Base-by-base conservation (phyloP, 2,797 vertebrate genomes). In the Neopelma chrysocephalum region DNA sequence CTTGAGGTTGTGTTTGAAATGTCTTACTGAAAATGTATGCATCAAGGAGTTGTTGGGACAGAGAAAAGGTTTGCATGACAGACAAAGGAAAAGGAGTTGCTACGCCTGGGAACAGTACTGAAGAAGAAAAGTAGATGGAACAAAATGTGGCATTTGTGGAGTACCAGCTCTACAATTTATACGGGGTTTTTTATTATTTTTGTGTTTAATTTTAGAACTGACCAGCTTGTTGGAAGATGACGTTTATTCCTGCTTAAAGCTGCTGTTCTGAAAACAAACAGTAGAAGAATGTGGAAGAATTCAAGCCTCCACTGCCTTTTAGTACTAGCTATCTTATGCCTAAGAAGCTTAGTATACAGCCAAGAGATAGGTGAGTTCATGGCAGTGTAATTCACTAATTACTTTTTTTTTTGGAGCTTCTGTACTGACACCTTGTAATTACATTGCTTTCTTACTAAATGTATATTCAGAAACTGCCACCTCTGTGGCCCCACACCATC, bases 331-430 rank as follows among this genome's bases (percentile, higher is more conserved):
- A 26, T 96, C 81, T 94, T 98, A 14, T 96, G 64, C 82, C 82
- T 97, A 76, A 89, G 86, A 64, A 93, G 36, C 45, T 96, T 90
- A 85, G 90, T 65, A 23, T 77, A 65, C 48, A 87, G 97, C 87
- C 96, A 98, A 88, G 94, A 94, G 60, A 97, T 61, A 90, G 96
- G 98, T 98, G 54, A 97, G 98, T 96, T 54, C 78, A 13, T 54
- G 91, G 36, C 29, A 47, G 51, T 58, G 12, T 38, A 34, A 61
- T 86, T 86, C 13, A 21, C 29, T 20, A 42, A 22, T 21, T 84
- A 13, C 7, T 45, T 91, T 80, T 57, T 50, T 43, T 12, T 32
- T 21, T 72, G 12, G 61, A n/a, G 7, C 16, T 80, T 79, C 62
- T 61, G 2, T 70, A 43, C 23, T 50, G 40, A 38, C 18, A 47